Evolutionary conservation across 2,113 vertebrate genomes (phyloP).

Genomic region (Heterocephalus glaber): DNA sequence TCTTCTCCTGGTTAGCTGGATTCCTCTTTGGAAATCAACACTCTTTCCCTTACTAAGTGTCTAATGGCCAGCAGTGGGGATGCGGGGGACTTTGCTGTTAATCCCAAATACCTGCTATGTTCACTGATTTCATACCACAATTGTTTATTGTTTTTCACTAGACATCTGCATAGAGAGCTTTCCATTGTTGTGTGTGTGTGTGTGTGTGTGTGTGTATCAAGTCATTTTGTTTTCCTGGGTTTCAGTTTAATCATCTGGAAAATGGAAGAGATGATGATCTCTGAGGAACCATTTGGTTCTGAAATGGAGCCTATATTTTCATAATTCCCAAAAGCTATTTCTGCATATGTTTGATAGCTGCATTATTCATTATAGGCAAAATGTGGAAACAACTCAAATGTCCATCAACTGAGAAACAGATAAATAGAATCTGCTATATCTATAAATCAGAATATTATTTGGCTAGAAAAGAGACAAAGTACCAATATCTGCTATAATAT

Average conservation of each 20-base stretch:
- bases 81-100: background rate
- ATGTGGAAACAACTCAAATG: background rate
- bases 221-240: background rate
- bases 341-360: background rate
- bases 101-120: background rate
- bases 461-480: background rate
- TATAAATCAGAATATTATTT: background rate
- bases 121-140: background rate
- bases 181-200: background rate
- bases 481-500: background rate
- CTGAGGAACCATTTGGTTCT: background rate
- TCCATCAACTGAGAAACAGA: background rate
- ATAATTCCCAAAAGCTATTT: background rate
- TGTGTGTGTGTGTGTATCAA: no score
- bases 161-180: background rate
- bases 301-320: background rate
- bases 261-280: background rate
- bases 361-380: background rate
- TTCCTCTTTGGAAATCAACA: background rate
- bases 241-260: background rate
- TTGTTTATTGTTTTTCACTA: background rate
- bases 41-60: background rate
- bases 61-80: background rate
- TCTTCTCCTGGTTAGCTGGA: background rate
- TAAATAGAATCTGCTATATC: background rate